Conservation (phyloP, 2,113 vertebrate species). For the Corythornis cristatus region DNA sequence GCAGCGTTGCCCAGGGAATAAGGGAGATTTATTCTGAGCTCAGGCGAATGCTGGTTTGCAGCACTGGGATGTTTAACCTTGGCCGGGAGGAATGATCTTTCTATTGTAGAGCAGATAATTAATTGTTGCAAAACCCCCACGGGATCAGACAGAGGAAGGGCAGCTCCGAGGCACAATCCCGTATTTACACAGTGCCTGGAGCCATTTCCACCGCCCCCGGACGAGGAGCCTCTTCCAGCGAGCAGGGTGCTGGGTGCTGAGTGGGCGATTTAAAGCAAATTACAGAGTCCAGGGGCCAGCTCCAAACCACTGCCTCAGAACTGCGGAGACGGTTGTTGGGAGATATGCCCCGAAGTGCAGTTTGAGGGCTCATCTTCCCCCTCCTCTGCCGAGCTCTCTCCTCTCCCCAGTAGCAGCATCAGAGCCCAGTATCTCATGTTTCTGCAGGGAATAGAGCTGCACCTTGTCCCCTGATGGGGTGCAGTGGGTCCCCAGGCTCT, state of each 20-base stretch:
- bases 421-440: background rate
- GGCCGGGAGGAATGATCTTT: background rate
- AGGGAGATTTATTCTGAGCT: background rate
- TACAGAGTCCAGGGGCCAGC: background rate
- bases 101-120: slow-evolving; percentile 2
- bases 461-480: no score
- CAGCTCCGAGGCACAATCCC: background rate
- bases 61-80: slow-evolving; percentile 39
- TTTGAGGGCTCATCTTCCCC: background rate
- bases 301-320: background rate
- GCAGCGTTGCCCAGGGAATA: background rate
- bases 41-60: background rate
- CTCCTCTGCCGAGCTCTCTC: background rate
- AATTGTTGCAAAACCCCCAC: background rate
- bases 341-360: background rate
- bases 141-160: background rate
- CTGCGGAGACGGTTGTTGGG: background rate
- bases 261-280: background rate
- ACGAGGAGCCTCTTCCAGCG: background rate
- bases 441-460: background rate
- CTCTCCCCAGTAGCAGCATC: background rate
- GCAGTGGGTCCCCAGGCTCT: background rate
- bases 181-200: background rate
- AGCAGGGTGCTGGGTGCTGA: background rate
- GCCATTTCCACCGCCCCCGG: accelerated